Evolutionary conservation across 1,140 invertebrate species (phyloP), one percentile per base, ranked within the genome.

Genomic region (Ladona fulva): DNA sequence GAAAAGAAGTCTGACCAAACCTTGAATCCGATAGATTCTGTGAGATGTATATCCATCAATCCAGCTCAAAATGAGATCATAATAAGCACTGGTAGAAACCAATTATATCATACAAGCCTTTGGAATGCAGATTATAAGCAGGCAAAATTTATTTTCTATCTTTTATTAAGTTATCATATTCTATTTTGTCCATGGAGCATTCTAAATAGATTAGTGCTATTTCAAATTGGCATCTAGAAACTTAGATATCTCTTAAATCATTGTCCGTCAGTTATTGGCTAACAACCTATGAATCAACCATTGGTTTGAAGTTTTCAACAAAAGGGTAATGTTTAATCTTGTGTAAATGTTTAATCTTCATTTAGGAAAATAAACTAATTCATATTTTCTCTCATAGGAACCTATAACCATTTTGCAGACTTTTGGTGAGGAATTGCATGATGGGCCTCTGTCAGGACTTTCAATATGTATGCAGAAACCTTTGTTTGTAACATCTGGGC

Each of bases 391-490:
- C 8, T 66, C n/a, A 22, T 22, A 66, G 52, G 52, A 66, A 66
- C 12, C 16, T 22, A 12, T 66, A 66, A 66, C 12, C 1, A 66
- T 66, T 16, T 66, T 88, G 83, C 85, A 87, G 78, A 81, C 83
- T 24, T 80, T 95, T 5, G 92, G 92, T 0, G 89, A 94, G 79
- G 84, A 90, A 0, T 90, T 96, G 79, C 96, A 97, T 83, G 91
- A 93, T 77, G 93, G 92, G 1, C 85, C 89, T 1, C 92, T 98
- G 25, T 89, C 91, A 52, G 90, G 90, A 22, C 83, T 97, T 24
- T 92, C 95, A 11, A 89, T 94, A 78, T 96, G 95, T 83, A 88
- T 91, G 1, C 94, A 95, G 91, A 97, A 97, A 85, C 92, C 95
- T 0, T 90, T 97, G 44, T 90, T 97, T 42, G 92, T 96, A 83